Conservation (phyloP, 2,797 vertebrate species). For the Tangara arthus region DNA sequence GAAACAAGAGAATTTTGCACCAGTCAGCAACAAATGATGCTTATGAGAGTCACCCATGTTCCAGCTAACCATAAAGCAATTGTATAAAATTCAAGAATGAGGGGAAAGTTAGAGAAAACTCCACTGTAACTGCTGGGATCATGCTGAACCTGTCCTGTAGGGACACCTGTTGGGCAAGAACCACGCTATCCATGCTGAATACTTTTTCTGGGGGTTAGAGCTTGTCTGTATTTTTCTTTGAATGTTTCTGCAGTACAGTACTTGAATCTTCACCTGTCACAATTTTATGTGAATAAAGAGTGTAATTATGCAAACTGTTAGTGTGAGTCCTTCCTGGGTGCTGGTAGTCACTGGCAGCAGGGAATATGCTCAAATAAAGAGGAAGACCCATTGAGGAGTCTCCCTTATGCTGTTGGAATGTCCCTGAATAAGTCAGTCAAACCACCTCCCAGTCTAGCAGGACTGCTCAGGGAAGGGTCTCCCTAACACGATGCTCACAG, state of each 20-base stretch:
- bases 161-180: neutral
- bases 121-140: neutral
- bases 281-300: neutral
- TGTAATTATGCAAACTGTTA: neutral
- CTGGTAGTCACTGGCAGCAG: neutral
- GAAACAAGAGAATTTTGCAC: neutral
- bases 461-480: neutral
- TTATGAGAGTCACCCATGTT: neutral
- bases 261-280: neutral
- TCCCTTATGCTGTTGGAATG: neutral
- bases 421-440: neutral
- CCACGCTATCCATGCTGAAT: neutral
- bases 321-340: fast-evolving
- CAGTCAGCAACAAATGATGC: neutral
- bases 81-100: neutral
- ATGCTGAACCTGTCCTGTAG: neutral
- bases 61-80: neutral
- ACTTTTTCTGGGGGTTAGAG: neutral
- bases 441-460: neutral
- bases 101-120: neutral
- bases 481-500: fast-evolving
- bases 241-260: neutral
- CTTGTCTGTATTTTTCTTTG: neutral
- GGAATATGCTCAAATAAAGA: too few species aligned
- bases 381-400: neutral